Percentiles rank a stretch among this genome's conserved stretches.
Evolutionary conservation across 2,797 vertebrate genomes (phyloP).

Genomic region (Botia almorhae): DNA sequence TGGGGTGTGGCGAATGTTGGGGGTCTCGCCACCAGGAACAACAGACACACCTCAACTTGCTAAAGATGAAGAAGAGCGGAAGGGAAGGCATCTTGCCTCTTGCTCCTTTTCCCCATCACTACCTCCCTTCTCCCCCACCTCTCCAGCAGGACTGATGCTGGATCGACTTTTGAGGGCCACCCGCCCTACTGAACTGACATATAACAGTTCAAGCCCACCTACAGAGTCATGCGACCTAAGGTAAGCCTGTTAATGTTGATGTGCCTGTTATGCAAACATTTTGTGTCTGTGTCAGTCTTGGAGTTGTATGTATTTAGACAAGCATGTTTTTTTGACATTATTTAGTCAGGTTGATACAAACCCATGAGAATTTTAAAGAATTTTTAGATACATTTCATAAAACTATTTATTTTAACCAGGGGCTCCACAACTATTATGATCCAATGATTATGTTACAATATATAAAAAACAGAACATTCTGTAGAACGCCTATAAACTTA

Average conservation of each 20-base stretch:
- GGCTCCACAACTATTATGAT: not conserved
- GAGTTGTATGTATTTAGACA: no score
- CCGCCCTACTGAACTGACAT: constrained; percentile 63
- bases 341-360: no score
- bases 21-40: constrained; percentile 57
- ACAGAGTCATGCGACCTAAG: constrained; percentile 84
- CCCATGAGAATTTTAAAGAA: no score
- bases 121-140: constrained; percentile 8
- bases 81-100: constrained; percentile 35
- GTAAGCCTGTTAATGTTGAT: constrained; percentile 68
- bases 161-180: constrained; percentile 67
- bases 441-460: not conserved
- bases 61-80: constrained; percentile 52
- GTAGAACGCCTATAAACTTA: constrained; percentile 1
- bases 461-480: not conserved
- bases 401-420: no score
- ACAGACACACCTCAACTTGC: constrained; percentile 64
- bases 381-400: no score
- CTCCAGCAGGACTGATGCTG: constrained; percentile 61
- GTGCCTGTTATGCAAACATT: not conserved
- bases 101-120: constrained; percentile 2
- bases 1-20: constrained; percentile 53
- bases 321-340: no score
- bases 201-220: constrained; percentile 68
- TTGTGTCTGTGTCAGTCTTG: not conserved